phyloP scores from a whole-genome alignment of 2,113 vertebrate species.

The Bagarius yarrelli region DNA sequence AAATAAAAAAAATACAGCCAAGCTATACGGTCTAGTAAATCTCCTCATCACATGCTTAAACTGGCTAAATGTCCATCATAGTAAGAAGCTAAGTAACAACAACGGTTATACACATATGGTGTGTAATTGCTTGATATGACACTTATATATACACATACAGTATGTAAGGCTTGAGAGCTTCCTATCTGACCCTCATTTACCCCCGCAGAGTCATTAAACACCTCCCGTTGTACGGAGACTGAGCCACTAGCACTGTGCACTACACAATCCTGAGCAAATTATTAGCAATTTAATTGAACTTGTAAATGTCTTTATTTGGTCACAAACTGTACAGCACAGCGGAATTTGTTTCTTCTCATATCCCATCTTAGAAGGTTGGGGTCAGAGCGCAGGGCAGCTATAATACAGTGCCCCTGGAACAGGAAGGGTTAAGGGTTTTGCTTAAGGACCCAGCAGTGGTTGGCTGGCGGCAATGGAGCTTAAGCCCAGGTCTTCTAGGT shows the following conservation, averaged over 20 bases:
- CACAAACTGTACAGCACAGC: no score
- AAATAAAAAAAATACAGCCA: neutral
- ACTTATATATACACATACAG: neutral
- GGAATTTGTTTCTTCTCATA: no score
- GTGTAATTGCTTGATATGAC: slow-evolving; percentile 6
- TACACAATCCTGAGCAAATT: neutral
- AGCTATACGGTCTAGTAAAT: neutral
- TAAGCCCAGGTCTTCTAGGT: no score
- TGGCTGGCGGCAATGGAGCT: no score
- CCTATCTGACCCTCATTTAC: slow-evolving; percentile 31
- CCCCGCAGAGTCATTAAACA: neutral
- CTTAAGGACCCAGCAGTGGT: no score
- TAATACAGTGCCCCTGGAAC: no score
- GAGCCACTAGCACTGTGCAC: neutral
- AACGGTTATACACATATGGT: no score
- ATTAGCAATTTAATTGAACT: neutral
- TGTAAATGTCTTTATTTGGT: no score
- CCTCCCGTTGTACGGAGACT: neutral
- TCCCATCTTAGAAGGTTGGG: no score
- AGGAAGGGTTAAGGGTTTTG: no score
- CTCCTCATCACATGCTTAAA: neutral
- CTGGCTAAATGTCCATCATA: neutral
- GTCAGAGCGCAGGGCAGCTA: no score
- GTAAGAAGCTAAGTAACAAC: neutral
- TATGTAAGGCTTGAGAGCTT: slow-evolving; percentile 38